A percentile compares a stretch with the other conserved stretches of the same genome.
Evolutionary conservation across 2,797 vertebrate genomes (phyloP).

Genomic region (Tympanoctomys barrerae): DNA sequence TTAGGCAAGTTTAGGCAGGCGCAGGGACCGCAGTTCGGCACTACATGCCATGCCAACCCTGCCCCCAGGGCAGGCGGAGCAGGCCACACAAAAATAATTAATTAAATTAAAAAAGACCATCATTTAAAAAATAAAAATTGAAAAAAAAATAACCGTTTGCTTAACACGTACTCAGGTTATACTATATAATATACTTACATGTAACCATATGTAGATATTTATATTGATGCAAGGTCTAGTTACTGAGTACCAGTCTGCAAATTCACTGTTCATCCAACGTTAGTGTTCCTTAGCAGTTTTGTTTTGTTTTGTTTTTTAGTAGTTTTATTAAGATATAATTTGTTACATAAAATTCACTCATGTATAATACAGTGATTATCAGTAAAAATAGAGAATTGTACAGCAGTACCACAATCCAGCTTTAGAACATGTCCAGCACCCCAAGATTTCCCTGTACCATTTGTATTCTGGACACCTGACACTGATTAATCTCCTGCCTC

Average conservation of each 20-base stretch:
- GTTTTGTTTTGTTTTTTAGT: background rate
- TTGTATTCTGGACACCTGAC: background rate
- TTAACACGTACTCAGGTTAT: background rate
- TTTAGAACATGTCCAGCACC: background rate
- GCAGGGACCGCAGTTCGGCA: too few relatives aligned
- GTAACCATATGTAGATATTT: background rate
- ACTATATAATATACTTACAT: background rate
- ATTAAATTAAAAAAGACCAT: too few relatives aligned
- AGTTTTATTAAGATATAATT: constrained; percentile 2
- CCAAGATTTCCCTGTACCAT: background rate
- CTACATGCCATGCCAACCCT: too few relatives aligned
- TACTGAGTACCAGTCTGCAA: background rate
- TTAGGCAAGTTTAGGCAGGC: too few relatives aligned
- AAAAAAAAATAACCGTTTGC: background rate
- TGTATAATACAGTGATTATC: constrained; percentile 4
- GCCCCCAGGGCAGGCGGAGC: too few relatives aligned
- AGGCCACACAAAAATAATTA: too few relatives aligned
- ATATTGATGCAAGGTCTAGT: background rate
- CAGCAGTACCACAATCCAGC: background rate
- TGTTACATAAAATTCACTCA: background rate
- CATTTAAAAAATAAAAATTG: too few relatives aligned
- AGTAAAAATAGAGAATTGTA: background rate
- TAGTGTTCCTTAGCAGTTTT: constrained; percentile 21
- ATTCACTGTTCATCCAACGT: background rate
- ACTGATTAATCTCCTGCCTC: background rate